Base-by-base conservation (phyloP, 2,888 invertebrate species). In the Eilema griseolum region DNA sequence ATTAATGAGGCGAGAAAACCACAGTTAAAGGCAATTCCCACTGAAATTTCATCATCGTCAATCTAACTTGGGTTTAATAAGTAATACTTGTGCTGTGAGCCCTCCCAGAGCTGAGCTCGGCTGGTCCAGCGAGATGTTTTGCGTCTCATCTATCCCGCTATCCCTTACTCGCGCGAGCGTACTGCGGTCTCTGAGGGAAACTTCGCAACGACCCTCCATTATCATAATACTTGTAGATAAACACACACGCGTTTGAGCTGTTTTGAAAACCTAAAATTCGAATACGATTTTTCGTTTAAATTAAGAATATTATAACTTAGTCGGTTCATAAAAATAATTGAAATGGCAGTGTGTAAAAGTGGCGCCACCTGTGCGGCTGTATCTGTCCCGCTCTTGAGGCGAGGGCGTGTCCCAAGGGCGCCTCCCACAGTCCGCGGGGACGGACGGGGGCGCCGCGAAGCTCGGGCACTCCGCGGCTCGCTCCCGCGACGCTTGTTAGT, bases 401-500 rank as follows among this genome's bases (percentile, higher is more conserved):
- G 95, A 95, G 95, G 96, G 96, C 95, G 95, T 95, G 95, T 94
- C 94, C 94, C 94, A 84, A 87, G 94, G 93, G 95, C 93, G 88
- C 93, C 93, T 92, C 94, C 94, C 94, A 89, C 93, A 92, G 93
- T 92, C 93, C 93, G 94, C 94, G 93, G 93, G 94, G 94, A 93
- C 92, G 92, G 94, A 90, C 93, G 93, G 93, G 92, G 94, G 94
- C 94, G 92, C 95, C 92, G 92, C 90, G 93, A 92, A 92, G 95
- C 94, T 92, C 89, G 92, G 91, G 95, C 93, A 93, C 94, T 93
- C 92, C 88, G 92, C 92, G 91, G 86, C 89, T 92, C 89, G 91
- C 91, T 94, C 95, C 95, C 94, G 94, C 93, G 94, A 93, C 94
- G 94, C 95, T 94, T 95, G 95, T 95, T 95, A 95, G 95, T 95